Base-by-base conservation (phyloP, 2,113 vertebrate genomes). In the Enhydra lutris region DNA sequence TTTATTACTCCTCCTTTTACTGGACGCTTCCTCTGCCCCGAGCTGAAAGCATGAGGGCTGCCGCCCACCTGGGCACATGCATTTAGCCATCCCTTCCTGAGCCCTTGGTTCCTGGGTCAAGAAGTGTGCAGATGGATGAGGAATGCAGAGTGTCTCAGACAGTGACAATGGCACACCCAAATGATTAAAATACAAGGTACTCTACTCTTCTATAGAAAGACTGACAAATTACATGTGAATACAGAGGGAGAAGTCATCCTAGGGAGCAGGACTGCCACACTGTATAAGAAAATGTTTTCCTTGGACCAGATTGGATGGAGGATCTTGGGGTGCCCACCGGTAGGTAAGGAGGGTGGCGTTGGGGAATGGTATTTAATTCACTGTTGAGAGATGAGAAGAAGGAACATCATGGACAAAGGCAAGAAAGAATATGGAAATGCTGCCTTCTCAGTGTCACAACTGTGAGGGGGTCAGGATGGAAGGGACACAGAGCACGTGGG, bases 401-500 rank as follows among this genome's bases (percentile, higher is more conserved):
- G 12, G 4, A 15, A 31, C 11, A 52, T 17, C 5, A 13, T 3
- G 18, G n/a, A 18, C 24, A 63, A 61, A 50, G 47, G 39, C 55
- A 21, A 15, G 31, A 7, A 76, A 34, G 36, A 67, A n/a, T 0
- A 14, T n/a, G 24, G 20, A 80, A 10, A 18, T 5, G 13, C 4
- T 14, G 6, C 1, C 31, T 4, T 67, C 20, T 26, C 45, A 13
- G 15, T 20, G 42, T 76, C 63, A 57, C n/a, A 36, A 4, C 6
- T 4, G 2, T 24, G 6, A 29, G n/a, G 11, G 5, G 2, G 39
- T 6, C 14, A 3, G 29, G 13, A 24, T 13, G 11, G 23, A 13
- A 15, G 34, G 14, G 18, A 34, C 52, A 6, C 0, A 0, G 52
- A 34, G 23, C 12, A 31, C 0, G 0, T 36, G 29, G 23, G 11